Evolutionary conservation across 1,140 invertebrate genomes (phyloP), one percentile per base, ranked within the genome.

Genomic region (Eumaeus atala): DNA sequence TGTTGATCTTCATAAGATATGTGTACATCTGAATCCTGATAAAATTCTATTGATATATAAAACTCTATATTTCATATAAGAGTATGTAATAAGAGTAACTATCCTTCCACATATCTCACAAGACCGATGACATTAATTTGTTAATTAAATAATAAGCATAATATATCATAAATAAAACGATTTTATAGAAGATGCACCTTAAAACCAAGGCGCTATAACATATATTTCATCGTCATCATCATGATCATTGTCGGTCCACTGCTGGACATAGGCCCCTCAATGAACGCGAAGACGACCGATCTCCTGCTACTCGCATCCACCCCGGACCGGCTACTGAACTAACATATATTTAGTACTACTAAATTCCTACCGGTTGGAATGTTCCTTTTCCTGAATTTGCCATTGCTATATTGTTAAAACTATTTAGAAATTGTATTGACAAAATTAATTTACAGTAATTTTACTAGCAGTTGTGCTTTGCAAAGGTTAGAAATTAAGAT

Each of bases 1-100:
- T 97, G 95, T 87, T 99, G 98, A 89, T 99, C 97, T 86, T 98
- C 97, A 77, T 92, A 97, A 4, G 96, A 96, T 62, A 99, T 97
- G 77, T 97, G 94, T 54, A 97, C 94, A 89, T 98, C 96, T 52
- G 92, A 93, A 70, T 96, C 95, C 93, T 95, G 90, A 71, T 11
- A 42, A 53, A 50, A 34, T 36, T 42, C 2, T n/a, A n/a, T n/a
- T n/a, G 6, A 28, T 28, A 28, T 28, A 28, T 28, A 6, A 28
- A 28, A 28, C 2, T 28, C 21, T 28, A 28, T 3, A 28, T 28
- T 3, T 28, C 6, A 6, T 28, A n/a, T n/a, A n/a, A n/a, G n/a
- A n/a, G n/a, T n/a, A n/a, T n/a, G n/a, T n/a, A n/a, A n/a, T n/a
- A n/a, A n/a, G n/a, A n/a, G n/a, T n/a, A n/a, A n/a, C n/a, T n/a